A percentile compares a stretch with the other conserved stretches of the same genome.
Evolutionary conservation across 2,797 vertebrate genomes (phyloP).

Genomic region (Picus viridis): DNA sequence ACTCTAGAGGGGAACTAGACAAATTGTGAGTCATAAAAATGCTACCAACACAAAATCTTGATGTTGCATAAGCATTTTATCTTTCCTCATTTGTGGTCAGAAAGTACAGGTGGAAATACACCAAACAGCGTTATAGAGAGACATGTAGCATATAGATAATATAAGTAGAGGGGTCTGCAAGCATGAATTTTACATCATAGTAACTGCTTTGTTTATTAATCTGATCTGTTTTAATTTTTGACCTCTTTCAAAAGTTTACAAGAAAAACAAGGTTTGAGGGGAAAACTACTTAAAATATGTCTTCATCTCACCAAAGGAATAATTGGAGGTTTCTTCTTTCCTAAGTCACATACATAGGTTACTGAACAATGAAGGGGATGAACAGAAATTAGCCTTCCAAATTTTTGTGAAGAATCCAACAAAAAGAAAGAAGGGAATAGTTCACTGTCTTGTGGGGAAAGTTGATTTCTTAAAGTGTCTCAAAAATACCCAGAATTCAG

Average conservation of each 20-base stretch:
- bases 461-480: neutral
- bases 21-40: neutral
- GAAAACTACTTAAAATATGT: neutral
- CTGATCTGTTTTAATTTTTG: neutral
- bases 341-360: neutral
- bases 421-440: neutral
- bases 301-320: neutral
- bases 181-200: neutral
- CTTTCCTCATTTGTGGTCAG: neutral
- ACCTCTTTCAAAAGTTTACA: neutral
- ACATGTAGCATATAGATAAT: too few relatives aligned
- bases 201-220: neutral
- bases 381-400: neutral
- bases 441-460: neutral
- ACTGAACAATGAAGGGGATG: neutral
- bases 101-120: neutral
- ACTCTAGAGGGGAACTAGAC: neutral
- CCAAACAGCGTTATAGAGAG: neutral
- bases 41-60: neutral
- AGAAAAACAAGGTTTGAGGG: neutral
- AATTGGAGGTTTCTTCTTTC: neutral
- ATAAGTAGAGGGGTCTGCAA: neutral
- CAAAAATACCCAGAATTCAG: neutral
- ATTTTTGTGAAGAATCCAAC: neutral
- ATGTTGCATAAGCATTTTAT: neutral